Base-by-base conservation (phyloP, 2,888 invertebrate species). In the Papilio elwesi region DNA sequence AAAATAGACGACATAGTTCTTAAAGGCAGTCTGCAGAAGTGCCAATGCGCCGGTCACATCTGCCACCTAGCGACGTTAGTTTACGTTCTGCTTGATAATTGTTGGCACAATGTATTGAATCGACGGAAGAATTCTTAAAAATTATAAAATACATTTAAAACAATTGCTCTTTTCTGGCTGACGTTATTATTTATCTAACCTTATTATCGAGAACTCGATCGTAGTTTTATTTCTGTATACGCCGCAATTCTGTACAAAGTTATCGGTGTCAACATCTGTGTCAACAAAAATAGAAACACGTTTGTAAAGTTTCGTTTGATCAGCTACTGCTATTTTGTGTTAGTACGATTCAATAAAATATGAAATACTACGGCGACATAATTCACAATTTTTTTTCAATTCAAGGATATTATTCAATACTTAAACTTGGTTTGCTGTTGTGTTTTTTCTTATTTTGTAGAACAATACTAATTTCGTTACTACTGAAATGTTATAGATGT, bases 241-340 rank as follows among this genome's bases (percentile, higher is more conserved):
- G 16, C 36, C 36, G 69, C 52, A 12, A 52, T 62, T 52, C 15
- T 1, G 36, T 43, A 69, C 69, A 52, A 43, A 16, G 52, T 70
- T 55, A 57, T 65, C 57, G 65, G 70, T 66, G 70, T 71, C 65
- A 71, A 57, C 70, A 65, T 57, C 65, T 71, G 65, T 57, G 70
- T 71, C 70, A 65, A 71, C 57, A 66, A 71, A 71, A 65, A 71
- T 71, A 71, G 70, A 71, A 71, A 66, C 57, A 71, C 65, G 57
- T 57, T 49, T 57, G 13, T 9, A 65, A 16, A 43, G 59, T 62
- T 65, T 51, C 49, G 38, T 68, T 68, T 68, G 68, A 15, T 13
- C n/a, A 43, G n/a, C 59, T 62, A 43, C 43, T 13, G 0, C 0
- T 36, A 13, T 6, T 10, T 36, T 43, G 7, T 5, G 15, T 52